Percentiles rank a stretch among this genome's conserved stretches.
phyloP scores from a whole-genome alignment of 2,113 vertebrate genomes.

The Ploceus nigricollis region DNA sequence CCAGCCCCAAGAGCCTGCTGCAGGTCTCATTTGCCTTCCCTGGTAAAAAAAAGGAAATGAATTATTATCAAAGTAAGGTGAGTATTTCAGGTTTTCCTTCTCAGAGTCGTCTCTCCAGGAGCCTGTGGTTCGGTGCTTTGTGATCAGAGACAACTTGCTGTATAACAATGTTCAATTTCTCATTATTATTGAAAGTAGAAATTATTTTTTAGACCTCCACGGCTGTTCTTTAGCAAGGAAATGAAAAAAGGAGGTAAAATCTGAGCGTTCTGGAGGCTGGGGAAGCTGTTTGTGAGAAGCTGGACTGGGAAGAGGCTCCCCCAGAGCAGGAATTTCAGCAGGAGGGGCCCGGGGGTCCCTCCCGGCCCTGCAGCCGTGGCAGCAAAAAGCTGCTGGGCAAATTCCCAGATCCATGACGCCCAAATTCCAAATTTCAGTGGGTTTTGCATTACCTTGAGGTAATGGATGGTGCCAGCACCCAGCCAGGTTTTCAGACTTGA shows the following conservation, averaged over 20 bases:
- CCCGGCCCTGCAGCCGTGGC: background rate
- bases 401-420: fast-evolving
- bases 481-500: background rate
- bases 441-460: background rate
- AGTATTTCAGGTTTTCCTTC: background rate
- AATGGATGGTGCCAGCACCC: background rate
- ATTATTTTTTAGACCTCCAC: background rate
- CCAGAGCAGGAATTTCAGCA: background rate
- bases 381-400: background rate
- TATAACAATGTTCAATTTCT: background rate
- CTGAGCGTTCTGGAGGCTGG: fast-evolving
- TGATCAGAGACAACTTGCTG: background rate
- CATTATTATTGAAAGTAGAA: background rate
- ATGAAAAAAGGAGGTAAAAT: no score
- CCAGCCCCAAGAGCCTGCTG: background rate
- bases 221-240: fast-evolving
- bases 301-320: background rate
- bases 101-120: background rate
- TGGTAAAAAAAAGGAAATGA: background rate
- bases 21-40: background rate
- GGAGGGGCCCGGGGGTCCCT: background rate
- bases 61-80: background rate
- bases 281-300: background rate
- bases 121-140: background rate
- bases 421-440: fast-evolving